A percentile compares a stretch with the other conserved stretches of the same genome.
Conservation (phyloP, 37 sponge, comb jelly and placozoan species). For the Ianthella basta region DNA sequence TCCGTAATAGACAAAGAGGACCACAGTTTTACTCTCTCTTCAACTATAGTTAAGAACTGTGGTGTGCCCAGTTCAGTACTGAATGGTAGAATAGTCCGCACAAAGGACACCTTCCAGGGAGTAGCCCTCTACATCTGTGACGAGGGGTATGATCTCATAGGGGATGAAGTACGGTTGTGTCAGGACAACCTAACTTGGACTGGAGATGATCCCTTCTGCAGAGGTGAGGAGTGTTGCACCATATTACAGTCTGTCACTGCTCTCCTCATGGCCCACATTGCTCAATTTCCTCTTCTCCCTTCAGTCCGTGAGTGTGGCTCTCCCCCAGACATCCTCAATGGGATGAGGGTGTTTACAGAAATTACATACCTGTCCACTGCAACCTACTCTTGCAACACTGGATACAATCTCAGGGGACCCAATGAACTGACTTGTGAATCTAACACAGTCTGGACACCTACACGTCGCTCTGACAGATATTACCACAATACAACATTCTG, state of each 20-base stretch:
- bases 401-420: constrained; percentile 3
- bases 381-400: constrained; percentile 16
- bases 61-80: not conserved
- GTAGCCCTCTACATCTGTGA: constrained; percentile 3
- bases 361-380: constrained; percentile 26
- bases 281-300: not conserved
- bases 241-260: not conserved
- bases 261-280: too few species aligned
- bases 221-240: not conserved
- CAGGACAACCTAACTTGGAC: not conserved
- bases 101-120: not conserved
- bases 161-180: not conserved
- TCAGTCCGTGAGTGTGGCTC: constrained; percentile 19
- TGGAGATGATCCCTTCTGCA: not conserved
- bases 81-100: not conserved
- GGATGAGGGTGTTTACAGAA: not conserved
- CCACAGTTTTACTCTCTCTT: not conserved
- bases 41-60: not conserved
- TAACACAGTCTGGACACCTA: not conserved
- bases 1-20: not conserved
- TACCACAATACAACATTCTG: too few species aligned
- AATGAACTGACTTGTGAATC: not conserved
- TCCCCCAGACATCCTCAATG: constrained; percentile 11
- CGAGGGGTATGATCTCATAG: not conserved
- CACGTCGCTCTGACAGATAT: too few species aligned